These are phyloP conservation scores for Cotesia vestalis DNA, from an alignment of 1,140 invertebrate genomes.

Conservation along the genomic window DNA sequence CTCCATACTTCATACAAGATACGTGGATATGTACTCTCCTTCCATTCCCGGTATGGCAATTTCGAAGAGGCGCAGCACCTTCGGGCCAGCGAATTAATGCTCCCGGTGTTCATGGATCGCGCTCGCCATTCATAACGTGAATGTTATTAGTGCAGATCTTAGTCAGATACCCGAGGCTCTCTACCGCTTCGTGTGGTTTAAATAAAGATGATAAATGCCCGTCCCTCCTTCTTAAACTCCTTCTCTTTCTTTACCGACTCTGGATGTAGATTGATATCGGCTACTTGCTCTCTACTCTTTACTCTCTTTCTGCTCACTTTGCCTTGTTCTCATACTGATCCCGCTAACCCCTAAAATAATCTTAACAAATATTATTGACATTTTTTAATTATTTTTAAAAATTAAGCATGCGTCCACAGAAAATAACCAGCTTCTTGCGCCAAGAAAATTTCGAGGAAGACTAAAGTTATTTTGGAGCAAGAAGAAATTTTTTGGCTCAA, in stretches of 20 bases:
- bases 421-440: too few species aligned
- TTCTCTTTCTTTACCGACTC: conserved; percentile 4
- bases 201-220: conserved; percentile 60
- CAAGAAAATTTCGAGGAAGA: too few species aligned
- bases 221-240: conserved; percentile 46
- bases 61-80: conserved; percentile 34
- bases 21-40: neutral
- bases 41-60: conserved; percentile 10
- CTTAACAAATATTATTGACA: too few species aligned
- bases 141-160: conserved; percentile 60
- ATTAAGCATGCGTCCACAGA: too few species aligned
- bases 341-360: too few species aligned
- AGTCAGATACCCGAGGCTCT: conserved; percentile 50
- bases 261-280: conserved; percentile 24
- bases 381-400: too few species aligned
- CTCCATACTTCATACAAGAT: too few species aligned
- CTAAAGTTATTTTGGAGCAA: too few species aligned
- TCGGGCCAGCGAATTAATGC: conserved; percentile 41
- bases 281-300: conserved; percentile 14
- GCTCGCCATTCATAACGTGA: conserved; percentile 44
- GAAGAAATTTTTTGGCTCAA: too few species aligned
- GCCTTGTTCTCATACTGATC: too few species aligned
- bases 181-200: conserved; percentile 54
- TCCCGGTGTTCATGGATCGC: conserved; percentile 41
- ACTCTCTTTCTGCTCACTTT: neutral